phyloP scores from a whole-genome alignment of 2,113 vertebrate genomes.

The sheep (Ovis aries) region DNA sequence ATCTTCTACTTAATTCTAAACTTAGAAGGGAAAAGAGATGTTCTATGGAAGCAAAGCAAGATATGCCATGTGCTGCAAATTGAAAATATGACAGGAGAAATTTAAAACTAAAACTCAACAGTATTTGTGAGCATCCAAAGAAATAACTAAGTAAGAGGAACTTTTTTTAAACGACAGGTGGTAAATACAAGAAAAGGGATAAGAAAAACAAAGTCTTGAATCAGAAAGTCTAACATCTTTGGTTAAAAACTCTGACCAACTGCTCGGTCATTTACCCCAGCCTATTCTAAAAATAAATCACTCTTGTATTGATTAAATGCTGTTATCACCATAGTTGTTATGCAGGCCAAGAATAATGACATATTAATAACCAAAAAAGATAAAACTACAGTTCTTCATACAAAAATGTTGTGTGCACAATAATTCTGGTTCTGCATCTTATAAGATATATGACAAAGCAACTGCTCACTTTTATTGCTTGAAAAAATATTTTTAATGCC shows the following conservation, averaged over 20 bases:
- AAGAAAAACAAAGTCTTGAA: neutral
- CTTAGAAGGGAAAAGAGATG: neutral
- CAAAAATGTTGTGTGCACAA: neutral
- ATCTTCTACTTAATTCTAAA: neutral
- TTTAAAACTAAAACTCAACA: neutral
- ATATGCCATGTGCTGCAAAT: neutral
- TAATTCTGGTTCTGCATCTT: neutral
- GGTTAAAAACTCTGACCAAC: slow-evolving; percentile 9
- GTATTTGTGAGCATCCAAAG: neutral
- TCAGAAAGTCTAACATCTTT: neutral
- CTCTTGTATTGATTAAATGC: neutral
- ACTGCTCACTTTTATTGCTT: neutral
- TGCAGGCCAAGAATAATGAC: neutral
- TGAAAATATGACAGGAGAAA: neutral
- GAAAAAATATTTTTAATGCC: neutral
- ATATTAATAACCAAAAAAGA: neutral
- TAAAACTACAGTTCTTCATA: neutral
- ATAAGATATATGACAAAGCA: neutral
- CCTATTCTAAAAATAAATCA: slow-evolving; percentile 36
- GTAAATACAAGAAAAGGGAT: neutral
- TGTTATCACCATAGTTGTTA: neutral
- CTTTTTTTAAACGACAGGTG: neutral
- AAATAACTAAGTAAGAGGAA: neutral
- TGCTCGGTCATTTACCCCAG: neutral
- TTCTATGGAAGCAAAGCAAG: neutral